Percentiles rank a stretch among this genome's conserved stretches.
Evolutionary conservation across 2,113 vertebrate species (phyloP).

Genomic region (Empidonax alnorum): DNA sequence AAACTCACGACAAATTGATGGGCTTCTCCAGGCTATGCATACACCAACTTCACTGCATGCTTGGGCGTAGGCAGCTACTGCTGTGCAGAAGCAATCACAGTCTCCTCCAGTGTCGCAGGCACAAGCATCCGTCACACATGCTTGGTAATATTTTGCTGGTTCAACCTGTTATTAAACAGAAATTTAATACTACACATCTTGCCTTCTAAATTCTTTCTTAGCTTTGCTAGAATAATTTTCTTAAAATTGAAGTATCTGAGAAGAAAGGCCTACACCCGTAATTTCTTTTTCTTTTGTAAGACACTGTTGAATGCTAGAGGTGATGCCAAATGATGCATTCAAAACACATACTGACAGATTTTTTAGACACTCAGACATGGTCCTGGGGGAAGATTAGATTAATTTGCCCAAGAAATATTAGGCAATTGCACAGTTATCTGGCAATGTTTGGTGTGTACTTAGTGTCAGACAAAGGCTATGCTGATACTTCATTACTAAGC

Average conservation of each 20-base stretch:
- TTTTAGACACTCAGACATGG: neutral
- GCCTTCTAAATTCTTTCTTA: neutral
- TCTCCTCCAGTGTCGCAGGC: conserved; percentile 76
- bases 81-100: conserved; percentile 77
- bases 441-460: neutral
- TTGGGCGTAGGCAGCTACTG: conserved; percentile 76
- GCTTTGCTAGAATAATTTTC: neutral
- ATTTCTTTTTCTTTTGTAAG: neutral
- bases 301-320: neutral
- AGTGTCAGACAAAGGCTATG: neutral
- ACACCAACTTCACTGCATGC: conserved; percentile 70
- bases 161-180: conserved; percentile 67
- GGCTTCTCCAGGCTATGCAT: conserved; percentile 75
- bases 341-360: neutral
- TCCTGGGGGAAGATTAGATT: neutral
- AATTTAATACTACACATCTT: neutral
- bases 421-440: neutral
- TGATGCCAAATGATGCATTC: neutral
- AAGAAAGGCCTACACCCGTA: neutral
- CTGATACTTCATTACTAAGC: neutral
- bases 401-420: neutral
- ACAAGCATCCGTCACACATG: conserved; percentile 74
- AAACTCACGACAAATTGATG: conserved; percentile 76
- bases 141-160: conserved; percentile 73
- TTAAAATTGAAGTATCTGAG: neutral